phyloP scores from a whole-genome alignment of 2,113 vertebrate species.

The Aptenodytes patagonicus region DNA sequence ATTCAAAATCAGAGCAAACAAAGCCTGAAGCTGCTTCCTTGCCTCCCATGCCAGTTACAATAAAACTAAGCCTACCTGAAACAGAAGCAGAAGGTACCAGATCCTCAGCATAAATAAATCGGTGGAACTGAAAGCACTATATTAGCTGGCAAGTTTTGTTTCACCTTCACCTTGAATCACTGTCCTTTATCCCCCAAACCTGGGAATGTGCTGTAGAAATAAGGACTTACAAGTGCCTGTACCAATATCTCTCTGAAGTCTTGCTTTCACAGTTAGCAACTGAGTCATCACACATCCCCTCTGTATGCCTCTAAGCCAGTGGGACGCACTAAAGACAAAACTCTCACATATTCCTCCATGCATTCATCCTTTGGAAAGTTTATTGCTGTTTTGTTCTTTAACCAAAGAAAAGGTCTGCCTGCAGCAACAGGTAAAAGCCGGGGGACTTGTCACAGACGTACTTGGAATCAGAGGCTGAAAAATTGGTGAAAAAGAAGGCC shows the following conservation, averaged over 20 bases:
- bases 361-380: background rate
- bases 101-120: background rate
- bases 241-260: background rate
- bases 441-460: background rate
- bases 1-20: conserved; percentile 9
- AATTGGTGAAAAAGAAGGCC: background rate
- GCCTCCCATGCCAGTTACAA: background rate
- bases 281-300: background rate
- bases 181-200: background rate
- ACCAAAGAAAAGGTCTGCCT: background rate
- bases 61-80: background rate
- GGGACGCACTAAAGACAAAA: background rate
- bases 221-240: background rate
- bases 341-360: background rate
- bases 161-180: background rate
- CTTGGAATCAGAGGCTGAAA: background rate
- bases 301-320: background rate
- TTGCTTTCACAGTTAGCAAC: background rate
- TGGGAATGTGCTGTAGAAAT: background rate
- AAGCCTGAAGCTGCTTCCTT: background rate
- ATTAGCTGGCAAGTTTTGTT: background rate
- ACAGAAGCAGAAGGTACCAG: background rate
- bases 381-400: background rate
- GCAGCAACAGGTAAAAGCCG: background rate
- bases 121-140: background rate